Conservation (phyloP, 64 coral and sea anemone genomes). For the Pocillopora verrucosa region DNA sequence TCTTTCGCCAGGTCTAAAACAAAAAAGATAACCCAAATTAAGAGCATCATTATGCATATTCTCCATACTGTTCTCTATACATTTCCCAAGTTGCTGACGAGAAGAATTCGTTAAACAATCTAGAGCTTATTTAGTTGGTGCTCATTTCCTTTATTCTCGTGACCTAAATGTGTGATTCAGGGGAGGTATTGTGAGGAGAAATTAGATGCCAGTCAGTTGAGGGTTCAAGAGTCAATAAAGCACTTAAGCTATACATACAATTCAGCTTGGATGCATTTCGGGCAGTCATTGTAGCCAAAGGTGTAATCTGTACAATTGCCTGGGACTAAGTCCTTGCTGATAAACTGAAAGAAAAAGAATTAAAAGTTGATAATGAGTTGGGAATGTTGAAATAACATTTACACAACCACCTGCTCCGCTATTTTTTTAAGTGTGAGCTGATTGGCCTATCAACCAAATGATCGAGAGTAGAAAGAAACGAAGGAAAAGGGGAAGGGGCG, state of each 20-base stretch:
- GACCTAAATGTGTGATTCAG: too few species aligned
- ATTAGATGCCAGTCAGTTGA: too few species aligned
- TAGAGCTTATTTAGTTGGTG: too few species aligned
- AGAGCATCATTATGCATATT: neutral
- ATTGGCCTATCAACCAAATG: neutral
- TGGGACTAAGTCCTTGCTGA: neutral
- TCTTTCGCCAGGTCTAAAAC: neutral
- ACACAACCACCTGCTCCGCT: too few species aligned
- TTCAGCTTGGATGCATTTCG: slow-evolving; percentile 27
- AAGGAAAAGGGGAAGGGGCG: too few species aligned
- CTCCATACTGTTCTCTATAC: neutral
- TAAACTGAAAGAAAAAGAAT: slow-evolving; percentile 9
- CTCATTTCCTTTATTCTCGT: too few species aligned
- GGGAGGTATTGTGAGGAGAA: too few species aligned
- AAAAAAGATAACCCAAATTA: neutral
- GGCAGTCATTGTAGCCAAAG: slow-evolving; percentile 58
- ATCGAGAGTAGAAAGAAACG: too few species aligned
- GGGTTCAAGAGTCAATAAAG: too few species aligned
- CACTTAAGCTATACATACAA: neutral
- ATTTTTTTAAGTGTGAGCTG: too few species aligned
- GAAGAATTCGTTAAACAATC: too few species aligned
- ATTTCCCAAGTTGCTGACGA: neutral
- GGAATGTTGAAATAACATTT: neutral
- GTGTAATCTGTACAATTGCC: neutral
- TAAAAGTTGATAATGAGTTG: neutral